Conservation (phyloP, 2,797 vertebrate species). For the Staurois parvus region DNA sequence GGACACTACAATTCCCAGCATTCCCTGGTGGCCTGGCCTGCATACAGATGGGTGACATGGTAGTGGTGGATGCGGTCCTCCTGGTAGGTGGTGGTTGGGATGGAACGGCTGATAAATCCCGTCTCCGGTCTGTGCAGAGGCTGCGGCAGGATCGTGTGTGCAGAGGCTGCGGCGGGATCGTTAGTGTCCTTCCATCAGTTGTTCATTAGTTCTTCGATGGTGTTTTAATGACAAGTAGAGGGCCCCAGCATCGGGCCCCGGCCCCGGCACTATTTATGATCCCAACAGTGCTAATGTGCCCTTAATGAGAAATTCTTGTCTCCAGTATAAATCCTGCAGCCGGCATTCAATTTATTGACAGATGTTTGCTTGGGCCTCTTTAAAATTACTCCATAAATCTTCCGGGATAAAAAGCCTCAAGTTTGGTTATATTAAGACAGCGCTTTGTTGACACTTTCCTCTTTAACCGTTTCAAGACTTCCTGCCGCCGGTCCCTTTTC, state of each 20-base stretch:
- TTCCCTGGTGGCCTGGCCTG: too few species aligned
- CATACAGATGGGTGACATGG: too few species aligned
- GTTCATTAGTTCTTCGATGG: conserved; percentile 84
- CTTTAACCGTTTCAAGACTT: conserved; percentile 80
- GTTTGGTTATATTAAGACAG: conserved; percentile 86
- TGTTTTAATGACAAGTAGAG: conserved; percentile 82
- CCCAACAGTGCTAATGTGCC: conserved; percentile 85
- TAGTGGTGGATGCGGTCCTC: too few species aligned
- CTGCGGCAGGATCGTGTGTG: conserved; percentile 74
- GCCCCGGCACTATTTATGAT: conserved; percentile 83
- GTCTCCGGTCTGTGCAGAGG: conserved; percentile 64
- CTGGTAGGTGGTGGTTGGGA: background rate
- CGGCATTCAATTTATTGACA: conserved; percentile 88
- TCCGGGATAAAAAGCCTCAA: conserved; percentile 85
- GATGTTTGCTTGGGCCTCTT: conserved; percentile 88
- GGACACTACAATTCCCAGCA: too few species aligned
- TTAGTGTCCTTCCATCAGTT: conserved; percentile 78
- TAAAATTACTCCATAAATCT: conserved; percentile 91
- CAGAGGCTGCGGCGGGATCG: conserved; percentile 73
- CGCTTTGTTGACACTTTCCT: conserved; percentile 83
- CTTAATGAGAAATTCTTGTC: conserved; percentile 89
- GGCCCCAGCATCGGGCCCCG: conserved; percentile 75
- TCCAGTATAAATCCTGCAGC: conserved; percentile 88
- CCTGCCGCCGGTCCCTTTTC: background rate
- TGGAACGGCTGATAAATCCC: conserved; percentile 24